Conservation (phyloP, 2,888 invertebrate species). For the Orchestes rusci region DNA sequence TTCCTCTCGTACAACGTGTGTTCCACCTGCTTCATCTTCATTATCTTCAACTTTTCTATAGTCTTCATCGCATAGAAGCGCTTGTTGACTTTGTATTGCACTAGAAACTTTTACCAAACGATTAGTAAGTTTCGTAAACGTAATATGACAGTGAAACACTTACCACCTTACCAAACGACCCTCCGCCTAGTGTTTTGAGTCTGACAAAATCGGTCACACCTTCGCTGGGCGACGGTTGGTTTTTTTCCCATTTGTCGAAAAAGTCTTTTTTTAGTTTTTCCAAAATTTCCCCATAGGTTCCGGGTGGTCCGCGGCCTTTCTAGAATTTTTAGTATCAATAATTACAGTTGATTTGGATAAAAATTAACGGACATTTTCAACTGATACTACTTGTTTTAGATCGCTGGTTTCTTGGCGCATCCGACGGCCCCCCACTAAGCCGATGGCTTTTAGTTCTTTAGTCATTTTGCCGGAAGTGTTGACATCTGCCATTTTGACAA, state of each 20-base stretch:
- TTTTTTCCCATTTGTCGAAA: slow-evolving; percentile 46
- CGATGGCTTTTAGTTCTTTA: no score
- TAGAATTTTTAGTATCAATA: no score
- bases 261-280: slow-evolving; percentile 52
- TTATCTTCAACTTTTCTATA: slow-evolving; percentile 74
- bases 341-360: no score
- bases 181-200: slow-evolving; percentile 74
- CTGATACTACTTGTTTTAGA: neutral
- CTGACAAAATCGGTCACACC: slow-evolving; percentile 57
- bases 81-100: slow-evolving; percentile 53
- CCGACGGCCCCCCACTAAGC: no score
- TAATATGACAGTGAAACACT: slow-evolving; percentile 7
- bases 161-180: slow-evolving; percentile 88
- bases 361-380: no score
- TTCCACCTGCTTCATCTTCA: slow-evolving; percentile 80
- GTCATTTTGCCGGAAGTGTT: no score
- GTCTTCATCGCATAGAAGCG: slow-evolving; percentile 81
- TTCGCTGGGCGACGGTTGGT: slow-evolving; percentile 26
- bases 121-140: neutral
- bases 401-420: no score
- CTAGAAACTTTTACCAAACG: slow-evolving; percentile 39
- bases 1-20: slow-evolving; percentile 88
- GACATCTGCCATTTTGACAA: no score
- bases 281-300: slow-evolving; percentile 42
- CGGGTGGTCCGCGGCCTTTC: no score